These are phyloP conservation scores for Polydrusus cervinus DNA, from an alignment of 2,888 invertebrate species.

Conservation along the genomic window DNA sequence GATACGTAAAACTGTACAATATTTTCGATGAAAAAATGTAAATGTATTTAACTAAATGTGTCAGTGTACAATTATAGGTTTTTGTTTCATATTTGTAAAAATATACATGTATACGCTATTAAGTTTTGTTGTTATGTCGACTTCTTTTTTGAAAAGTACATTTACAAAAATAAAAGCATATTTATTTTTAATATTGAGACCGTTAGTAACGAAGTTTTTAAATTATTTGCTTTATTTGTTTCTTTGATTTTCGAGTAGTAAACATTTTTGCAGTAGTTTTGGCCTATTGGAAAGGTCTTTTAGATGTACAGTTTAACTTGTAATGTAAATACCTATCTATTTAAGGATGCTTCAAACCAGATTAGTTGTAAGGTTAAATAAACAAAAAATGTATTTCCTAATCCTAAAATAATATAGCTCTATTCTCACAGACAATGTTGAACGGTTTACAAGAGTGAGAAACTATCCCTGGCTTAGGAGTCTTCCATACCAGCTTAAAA, in stretches of 20 bases:
- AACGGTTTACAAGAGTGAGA: too few relatives aligned
- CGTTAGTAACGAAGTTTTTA: background rate
- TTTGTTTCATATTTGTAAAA: constrained; percentile 62
- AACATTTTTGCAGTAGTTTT: constrained; percentile 49
- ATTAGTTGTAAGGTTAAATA: background rate
- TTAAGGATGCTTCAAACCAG: constrained; percentile 32
- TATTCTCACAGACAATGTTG: background rate
- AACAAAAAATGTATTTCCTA: constrained; percentile 5
- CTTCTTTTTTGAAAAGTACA: constrained; percentile 11
- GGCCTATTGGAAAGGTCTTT: constrained; percentile 34
- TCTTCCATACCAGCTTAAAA: too few relatives aligned
- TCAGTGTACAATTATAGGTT: constrained; percentile 61
- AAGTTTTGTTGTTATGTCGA: constrained; percentile 54
- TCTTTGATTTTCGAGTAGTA: constrained; percentile 50
- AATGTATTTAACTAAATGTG: constrained; percentile 59
- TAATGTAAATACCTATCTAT: constrained; percentile 37
- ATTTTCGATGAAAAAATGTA: constrained; percentile 65
- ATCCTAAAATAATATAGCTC: background rate
- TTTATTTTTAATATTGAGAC: constrained; percentile 24
- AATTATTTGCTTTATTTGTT: constrained; percentile 28
- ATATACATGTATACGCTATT: constrained; percentile 67
- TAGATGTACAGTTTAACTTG: constrained; percentile 39
- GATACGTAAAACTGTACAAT: constrained; percentile 73
- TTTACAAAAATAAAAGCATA: constrained; percentile 16
- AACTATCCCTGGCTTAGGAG: too few relatives aligned